Percentiles rank a stretch among this genome's conserved stretches.
Evolutionary conservation across 2,888 invertebrate species (phyloP).

Genomic region (Synanthedon andrenaeformis): DNA sequence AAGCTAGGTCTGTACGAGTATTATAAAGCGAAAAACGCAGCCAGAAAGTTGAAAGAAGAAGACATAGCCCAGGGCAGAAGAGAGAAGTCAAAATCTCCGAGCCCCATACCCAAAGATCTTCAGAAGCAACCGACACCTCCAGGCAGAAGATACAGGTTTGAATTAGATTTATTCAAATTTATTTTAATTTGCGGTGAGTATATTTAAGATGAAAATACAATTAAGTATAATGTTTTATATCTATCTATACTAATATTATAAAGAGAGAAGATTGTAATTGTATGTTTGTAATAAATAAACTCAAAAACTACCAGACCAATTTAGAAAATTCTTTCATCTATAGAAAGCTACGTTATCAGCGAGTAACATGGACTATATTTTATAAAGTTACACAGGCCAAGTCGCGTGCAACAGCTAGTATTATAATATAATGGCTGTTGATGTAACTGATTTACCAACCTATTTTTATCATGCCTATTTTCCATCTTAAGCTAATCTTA

Average conservation of each 20-base stretch:
- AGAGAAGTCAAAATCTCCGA: constrained; percentile 80
- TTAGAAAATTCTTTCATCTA: too few relatives aligned
- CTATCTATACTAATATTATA: too few relatives aligned
- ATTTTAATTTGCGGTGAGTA: background rate
- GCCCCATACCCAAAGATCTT: constrained; percentile 81
- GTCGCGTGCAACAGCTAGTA: too few relatives aligned
- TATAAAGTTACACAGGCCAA: background rate
- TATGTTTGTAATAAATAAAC: too few relatives aligned
- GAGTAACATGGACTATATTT: background rate
- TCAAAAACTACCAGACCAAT: too few relatives aligned
- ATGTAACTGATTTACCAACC: background rate
- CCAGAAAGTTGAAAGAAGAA: constrained; percentile 89
- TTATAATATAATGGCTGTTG: background rate
- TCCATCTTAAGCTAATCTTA: too few relatives aligned
- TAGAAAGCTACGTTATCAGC: too few relatives aligned
- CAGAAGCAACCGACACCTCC: constrained; percentile 80
- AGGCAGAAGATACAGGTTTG: constrained; percentile 77
- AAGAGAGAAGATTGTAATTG: too few relatives aligned
- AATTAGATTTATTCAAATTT: background rate
- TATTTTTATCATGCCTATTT: too few relatives aligned
- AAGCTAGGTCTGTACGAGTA: constrained; percentile 97
- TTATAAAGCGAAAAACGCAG: constrained; percentile 94
- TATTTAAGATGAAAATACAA: background rate
- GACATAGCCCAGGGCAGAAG: constrained; percentile 79
- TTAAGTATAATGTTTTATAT: too few relatives aligned